Base-by-base conservation (phyloP, 2,797 vertebrate genomes). In the Hippocampus kuda region DNA sequence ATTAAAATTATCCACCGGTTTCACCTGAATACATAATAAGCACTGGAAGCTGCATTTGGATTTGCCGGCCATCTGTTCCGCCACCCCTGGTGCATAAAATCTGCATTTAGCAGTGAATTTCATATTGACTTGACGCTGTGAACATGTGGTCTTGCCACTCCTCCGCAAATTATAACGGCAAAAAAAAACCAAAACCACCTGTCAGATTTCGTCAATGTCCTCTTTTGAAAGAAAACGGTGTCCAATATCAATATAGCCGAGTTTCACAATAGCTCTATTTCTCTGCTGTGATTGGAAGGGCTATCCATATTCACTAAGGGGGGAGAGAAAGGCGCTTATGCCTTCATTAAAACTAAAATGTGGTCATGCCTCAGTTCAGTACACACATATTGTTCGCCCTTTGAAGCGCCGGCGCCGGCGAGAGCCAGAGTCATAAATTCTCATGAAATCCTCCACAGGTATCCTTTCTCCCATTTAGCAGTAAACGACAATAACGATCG, bases 301-400 rank as follows among this genome's bases (percentile, higher is more conserved):
- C 73, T 70, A 77, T 79, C 61, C 51, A 6, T 70, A 82, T 76
- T 46, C 67, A 44, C 70, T 68, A 72, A 72, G 16, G 26, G 66
- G 77, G 34, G 34, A 38, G 77, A 80, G 75, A 71, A 48, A 65
- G 65, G 68, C 20, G n/a, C 66, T 75, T 74, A 72, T 68, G 70
- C 73, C 81, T 71, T 81, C 72, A 82, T 81, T 85, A 77, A 75
- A 79, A 78, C 67, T 51, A 66, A 81, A 83, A 81, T 67, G 70
- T 73, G 67, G 77, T 69, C 73, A 60, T 68, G 77, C 78, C 72
- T 68, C 74, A 70, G 76, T 77, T 72, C 77, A 74, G 60, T 70
- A 78, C 76, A 15, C 71, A 74, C 72, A 70, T 75, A 77, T 73
- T 74, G 77, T 78, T 79, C 73, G 66, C 51, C 46, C 62, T 71